Base-by-base conservation (phyloP, 2,888 invertebrate genomes). In the Chloromyia formosa region DNA sequence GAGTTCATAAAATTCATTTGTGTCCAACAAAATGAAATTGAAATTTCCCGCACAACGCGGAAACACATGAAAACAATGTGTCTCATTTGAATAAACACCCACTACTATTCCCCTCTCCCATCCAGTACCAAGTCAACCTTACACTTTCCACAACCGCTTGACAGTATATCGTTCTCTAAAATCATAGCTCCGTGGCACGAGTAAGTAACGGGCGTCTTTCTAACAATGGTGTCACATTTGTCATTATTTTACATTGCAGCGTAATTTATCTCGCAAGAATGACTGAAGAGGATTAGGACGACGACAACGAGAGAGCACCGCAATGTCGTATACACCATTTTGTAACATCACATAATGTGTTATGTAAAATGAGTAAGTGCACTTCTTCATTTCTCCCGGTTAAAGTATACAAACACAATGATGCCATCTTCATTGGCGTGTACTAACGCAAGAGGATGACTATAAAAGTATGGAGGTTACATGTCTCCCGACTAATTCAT, bases 201-300 rank as follows among this genome's bases (percentile, higher is more conserved):
- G 49, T n/a, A 49, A 49, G 49, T 49, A 49, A 49, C 1, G 16
- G 4, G 27, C 49, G 49, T 49, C 49, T 49, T 49, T n/a, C 10
- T 49, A 12, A 49, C 49, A 49, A 49, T 49, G 49, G 49, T n/a
- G 27, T 35, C 49, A n/a, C 49, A 49, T 49, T 49, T 49, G 49
- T 49, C 49, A 49, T 49, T 49, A 49, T 49, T 49, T 49, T 49
- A n/a, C 49, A 49, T n/a, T 49, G 49, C 49, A n/a, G 5, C 49
- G 49, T n/a, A 49, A 49, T 49, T 49, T n/a, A 49, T 49, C 27
- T 35, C 27, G 27, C 27, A 7, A 35, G 27, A 35, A 35, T 35
- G 27, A 3, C 49, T n/a, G 49, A 49, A 49, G 49, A 49, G 16
- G 7, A 49, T 2, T 49, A 49, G 49, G 12, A 35, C 27, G 27